A percentile compares a stretch with the other conserved stretches of the same genome.
Conservation (phyloP, 2,888 invertebrate species). For the Drosophila macrothrix region DNA sequence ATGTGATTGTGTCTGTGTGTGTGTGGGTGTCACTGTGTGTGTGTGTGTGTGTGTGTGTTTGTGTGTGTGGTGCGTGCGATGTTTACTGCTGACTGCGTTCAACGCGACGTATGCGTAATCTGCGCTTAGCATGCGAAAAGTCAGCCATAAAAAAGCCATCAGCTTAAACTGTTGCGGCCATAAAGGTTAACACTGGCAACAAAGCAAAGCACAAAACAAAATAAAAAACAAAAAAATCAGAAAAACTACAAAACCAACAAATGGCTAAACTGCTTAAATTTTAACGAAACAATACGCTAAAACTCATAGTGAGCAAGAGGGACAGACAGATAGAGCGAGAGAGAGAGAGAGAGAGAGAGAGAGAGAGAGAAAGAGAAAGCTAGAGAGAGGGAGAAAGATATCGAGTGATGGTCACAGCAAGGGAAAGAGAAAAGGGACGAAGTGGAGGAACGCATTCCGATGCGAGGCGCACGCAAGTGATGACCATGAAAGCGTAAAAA, state of each 20-base stretch:
- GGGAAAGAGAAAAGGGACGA: background rate
- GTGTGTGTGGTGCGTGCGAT: conserved; percentile 47
- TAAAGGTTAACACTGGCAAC: conserved; percentile 72
- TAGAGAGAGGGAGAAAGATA: background rate
- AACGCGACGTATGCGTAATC: conserved; percentile 76
- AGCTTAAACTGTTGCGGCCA: conserved; percentile 80
- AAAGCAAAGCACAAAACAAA: conserved; percentile 40
- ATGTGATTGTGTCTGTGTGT: background rate
- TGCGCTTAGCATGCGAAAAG: conserved; percentile 79
- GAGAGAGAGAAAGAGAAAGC: background rate
- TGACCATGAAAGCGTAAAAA: conserved; percentile 80
- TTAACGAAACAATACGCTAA: conserved; percentile 72
- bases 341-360: conserved; percentile 2
- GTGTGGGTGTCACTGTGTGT: background rate
- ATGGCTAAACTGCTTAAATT: conserved; percentile 74
- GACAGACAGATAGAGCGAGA: background rate
- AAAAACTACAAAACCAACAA: conserved; percentile 38
- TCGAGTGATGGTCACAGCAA: background rate
- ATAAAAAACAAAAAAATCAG: conserved; percentile 17
- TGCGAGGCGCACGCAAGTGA: conserved; percentile 72
- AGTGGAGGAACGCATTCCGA: conserved; percentile 53
- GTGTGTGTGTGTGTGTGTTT: background rate
- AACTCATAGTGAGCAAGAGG: conserved; percentile 30
- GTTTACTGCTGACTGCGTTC: conserved; percentile 50
- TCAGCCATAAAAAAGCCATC: conserved; percentile 77